Evolutionary conservation across 2,113 vertebrate species (phyloP).

Genomic region (Thryonomys swinderianus): DNA sequence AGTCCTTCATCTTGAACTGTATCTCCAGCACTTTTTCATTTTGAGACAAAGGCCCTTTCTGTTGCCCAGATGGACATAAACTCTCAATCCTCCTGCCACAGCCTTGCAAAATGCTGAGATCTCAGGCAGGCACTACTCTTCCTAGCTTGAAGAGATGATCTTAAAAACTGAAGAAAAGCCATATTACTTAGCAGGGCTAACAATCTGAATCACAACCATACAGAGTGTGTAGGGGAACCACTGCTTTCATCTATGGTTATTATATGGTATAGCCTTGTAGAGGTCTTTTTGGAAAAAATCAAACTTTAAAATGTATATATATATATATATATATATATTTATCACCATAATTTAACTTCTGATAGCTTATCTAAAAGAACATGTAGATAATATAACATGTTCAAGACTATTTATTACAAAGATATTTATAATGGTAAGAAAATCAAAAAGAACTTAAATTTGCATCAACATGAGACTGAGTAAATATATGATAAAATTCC

Average conservation of each 20-base stretch:
- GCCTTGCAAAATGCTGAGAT: neutral
- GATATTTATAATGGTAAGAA: neutral
- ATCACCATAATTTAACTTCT: conserved; percentile 21
- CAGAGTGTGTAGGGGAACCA: neutral
- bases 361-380: neutral
- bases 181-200: neutral
- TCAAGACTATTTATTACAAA: neutral
- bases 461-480: neutral
- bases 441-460: neutral
- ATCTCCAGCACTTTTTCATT: neutral
- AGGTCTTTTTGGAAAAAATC: neutral
- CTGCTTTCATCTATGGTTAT: neutral
- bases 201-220: neutral
- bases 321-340: neutral
- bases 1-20: neutral
- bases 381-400: neutral
- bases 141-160: neutral
- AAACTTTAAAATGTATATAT: neutral
- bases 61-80: neutral
- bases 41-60: neutral
- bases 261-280: neutral
- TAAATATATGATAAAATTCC: neutral
- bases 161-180: neutral
- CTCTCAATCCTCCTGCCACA: neutral
- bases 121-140: neutral